Conservation (phyloP, 2,113 vertebrate genomes). For the Lates calcarifer region DNA sequence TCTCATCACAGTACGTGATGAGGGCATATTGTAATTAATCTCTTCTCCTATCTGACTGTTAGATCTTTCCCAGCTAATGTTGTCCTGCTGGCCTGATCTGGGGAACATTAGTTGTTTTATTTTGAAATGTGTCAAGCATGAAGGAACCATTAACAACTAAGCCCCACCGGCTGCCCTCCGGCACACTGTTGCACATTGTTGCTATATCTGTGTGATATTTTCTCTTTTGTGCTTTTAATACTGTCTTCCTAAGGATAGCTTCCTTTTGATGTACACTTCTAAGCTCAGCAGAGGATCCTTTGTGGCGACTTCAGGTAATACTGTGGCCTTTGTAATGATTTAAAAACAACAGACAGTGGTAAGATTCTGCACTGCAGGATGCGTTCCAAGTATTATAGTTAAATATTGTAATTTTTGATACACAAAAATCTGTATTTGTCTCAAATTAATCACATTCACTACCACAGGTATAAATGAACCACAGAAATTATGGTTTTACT, state of each 20-base stretch:
- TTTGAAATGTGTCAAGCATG: constrained; percentile 79
- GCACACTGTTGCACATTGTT: constrained; percentile 64
- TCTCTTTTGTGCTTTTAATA: constrained; percentile 65
- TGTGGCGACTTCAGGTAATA: constrained; percentile 51
- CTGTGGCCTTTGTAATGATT: constrained; percentile 39
- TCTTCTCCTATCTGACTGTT: constrained; percentile 71
- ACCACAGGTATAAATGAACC: constrained; percentile 27
- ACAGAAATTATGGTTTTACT: constrained; percentile 31
- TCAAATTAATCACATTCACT: constrained; percentile 43
- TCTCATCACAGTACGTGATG: constrained; percentile 58
- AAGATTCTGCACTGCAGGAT: background rate
- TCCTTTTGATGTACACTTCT: constrained; percentile 63
- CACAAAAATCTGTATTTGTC: constrained; percentile 29
- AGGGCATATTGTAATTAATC: constrained; percentile 75
- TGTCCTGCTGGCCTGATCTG: constrained; percentile 75
- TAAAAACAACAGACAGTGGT: constrained; percentile 38
- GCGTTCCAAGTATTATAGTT: constrained; percentile 13
- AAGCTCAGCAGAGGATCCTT: constrained; percentile 41
- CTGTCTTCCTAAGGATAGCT: constrained; percentile 53
- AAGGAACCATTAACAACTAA: constrained; percentile 68
- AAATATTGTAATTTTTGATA: constrained; percentile 34
- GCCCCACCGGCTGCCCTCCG: constrained; percentile 69
- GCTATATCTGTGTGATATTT: constrained; percentile 67
- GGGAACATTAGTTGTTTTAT: constrained; percentile 76
- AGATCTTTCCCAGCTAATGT: constrained; percentile 72